Base-by-base conservation (phyloP, 2,888 invertebrate genomes). In the Acanthoscelides obtectus region DNA sequence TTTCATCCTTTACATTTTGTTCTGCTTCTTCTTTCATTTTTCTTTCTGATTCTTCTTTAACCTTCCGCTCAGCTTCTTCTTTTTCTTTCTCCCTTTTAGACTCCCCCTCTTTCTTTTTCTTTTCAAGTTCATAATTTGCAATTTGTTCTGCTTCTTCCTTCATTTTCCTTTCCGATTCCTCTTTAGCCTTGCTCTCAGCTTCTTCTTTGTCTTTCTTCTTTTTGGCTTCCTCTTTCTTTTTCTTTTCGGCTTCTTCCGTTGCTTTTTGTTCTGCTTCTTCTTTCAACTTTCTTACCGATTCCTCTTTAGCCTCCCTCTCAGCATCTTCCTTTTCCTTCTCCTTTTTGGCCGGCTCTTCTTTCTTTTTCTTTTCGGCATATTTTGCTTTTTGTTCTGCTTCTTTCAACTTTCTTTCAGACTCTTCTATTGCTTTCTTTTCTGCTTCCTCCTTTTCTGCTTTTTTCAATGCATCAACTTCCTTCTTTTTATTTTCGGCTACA, bases 401-500 rank as follows among this genome's bases (percentile, higher is more conserved):
- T 65, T 79, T 73, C 45, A 25, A n/a, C n/a, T 75, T 20, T 12
- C 74, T 65, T 22, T 67, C 22, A n/a, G 21, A 25, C 22, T 69
- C 27, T 66, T 72, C 70, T 22, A 70, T 63, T 20, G 69, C 68
- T 67, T 65, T 69, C 64, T 69, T 70, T 64, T 64, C 72, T 17
- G 17, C 45, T 45, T 45, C 45, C 45, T 70, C 75, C 74, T 73
- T 45, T 73, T 73, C 66, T 79, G 69, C 68, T 67, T 65, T 69
- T 45, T 69, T 70, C 65, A 27, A 72, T 17, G 17, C 45, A 12
- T 45, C 45, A 6, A 70, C 75, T 74, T 73, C 27, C 73, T 73
- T 65, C 79, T 77, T 69, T 72, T 72, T 69, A n/a, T 72, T 70
- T 74, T 75, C 70, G 21, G 70, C 69, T 27, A 72, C 71, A 71